Percentiles rank a stretch among this genome's conserved stretches.
Evolutionary conservation across 2,113 vertebrate genomes (phyloP).

Genomic region (Nannobrachium achirus): DNA sequence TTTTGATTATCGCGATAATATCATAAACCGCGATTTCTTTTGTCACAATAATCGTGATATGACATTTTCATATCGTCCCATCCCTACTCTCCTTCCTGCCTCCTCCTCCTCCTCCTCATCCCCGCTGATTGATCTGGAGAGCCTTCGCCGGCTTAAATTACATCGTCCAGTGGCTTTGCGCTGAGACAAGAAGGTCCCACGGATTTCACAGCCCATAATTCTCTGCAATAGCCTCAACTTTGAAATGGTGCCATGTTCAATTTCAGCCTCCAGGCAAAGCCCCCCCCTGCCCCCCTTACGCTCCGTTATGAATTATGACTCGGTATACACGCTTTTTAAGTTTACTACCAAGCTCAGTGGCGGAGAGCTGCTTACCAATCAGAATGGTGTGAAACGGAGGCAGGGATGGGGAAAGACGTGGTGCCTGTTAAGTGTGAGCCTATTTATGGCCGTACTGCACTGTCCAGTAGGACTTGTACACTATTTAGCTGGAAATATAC

Average conservation of each 20-base stretch:
- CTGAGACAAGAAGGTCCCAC: constrained; percentile 54
- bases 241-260: constrained; percentile 69
- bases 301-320: constrained; percentile 73
- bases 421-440: not conserved
- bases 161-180: constrained; percentile 63
- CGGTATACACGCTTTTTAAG: constrained; percentile 63
- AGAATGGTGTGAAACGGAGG: constrained; percentile 22
- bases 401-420: constrained; percentile 22
- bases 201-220: constrained; percentile 71
- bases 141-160: constrained; percentile 71
- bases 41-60: too few species aligned
- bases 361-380: constrained; percentile 61
- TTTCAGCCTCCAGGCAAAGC: constrained; percentile 60
- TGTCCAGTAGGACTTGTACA: too few species aligned
- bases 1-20: too few species aligned
- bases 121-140: constrained; percentile 67
- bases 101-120: constrained; percentile 28
- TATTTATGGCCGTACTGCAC: not conserved
- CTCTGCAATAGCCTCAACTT: constrained; percentile 65
- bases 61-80: too few species aligned
- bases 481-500: too few species aligned
- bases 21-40: too few species aligned
- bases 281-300: constrained; percentile 25
- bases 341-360: constrained; percentile 57
- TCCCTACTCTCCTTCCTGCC: constrained; percentile 18